Evolutionary conservation across 2,888 invertebrate species (phyloP).

Genomic region (Agrotis ipsilon): DNA sequence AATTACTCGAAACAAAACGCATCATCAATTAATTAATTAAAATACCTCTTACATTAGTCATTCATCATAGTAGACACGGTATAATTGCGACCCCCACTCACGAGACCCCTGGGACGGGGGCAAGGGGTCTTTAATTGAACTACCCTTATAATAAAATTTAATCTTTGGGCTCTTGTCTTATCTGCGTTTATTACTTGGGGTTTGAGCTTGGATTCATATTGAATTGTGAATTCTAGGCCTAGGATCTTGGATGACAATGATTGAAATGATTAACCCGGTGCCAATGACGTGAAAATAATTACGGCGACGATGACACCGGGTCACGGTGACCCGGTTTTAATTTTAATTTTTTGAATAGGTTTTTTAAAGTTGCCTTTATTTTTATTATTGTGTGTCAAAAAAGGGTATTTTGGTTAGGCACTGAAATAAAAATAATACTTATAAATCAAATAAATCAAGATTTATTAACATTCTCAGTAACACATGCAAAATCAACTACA

Average conservation of each 20-base stretch:
- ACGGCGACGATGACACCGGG: no score
- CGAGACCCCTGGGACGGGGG: constrained; percentile 58
- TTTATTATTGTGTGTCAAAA: no score
- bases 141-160: constrained; percentile 70
- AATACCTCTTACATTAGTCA: constrained; percentile 55
- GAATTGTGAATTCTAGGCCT: constrained; percentile 27
- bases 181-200: constrained; percentile 66
- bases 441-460: no score
- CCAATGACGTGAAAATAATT: no score
- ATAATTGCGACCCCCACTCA: constrained; percentile 62
- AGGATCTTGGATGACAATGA: neutral
- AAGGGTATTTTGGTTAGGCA: no score
- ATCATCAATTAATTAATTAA: constrained; percentile 68
- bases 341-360: no score
- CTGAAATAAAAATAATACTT: no score
- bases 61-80: constrained; percentile 59
- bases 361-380: no score
- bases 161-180: constrained; percentile 63
- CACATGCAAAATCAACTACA: no score
- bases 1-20: constrained; percentile 39
- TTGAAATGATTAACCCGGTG: no score
- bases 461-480: no score
- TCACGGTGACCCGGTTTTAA: no score
- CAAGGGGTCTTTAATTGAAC: constrained; percentile 61
- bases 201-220: constrained; percentile 51